A percentile compares a stretch with the other conserved stretches of the same genome.
phyloP scores from a whole-genome alignment of 2,888 invertebrate genomes.

The Allolobophora icterica region DNA sequence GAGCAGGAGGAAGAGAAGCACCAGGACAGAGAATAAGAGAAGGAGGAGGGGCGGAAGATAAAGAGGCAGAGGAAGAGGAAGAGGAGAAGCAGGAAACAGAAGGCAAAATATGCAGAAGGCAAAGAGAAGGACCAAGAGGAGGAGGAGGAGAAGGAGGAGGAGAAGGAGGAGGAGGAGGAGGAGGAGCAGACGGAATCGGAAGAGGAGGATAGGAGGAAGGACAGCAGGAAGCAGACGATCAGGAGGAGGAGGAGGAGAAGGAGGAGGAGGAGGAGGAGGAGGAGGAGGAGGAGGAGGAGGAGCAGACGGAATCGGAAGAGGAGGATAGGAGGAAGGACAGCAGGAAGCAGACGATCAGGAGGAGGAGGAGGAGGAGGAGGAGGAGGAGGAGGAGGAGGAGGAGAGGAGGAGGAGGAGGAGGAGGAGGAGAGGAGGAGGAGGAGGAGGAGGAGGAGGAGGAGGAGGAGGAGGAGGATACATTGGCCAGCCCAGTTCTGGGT shows the following conservation, averaged over 20 bases:
- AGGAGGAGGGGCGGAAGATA: background rate
- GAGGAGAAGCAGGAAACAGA: background rate
- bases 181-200: too few relatives aligned
- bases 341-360: background rate
- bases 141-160: background rate
- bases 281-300: conserved; percentile 26
- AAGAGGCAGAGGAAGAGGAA: background rate
- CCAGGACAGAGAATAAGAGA: too few relatives aligned
- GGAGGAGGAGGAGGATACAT: conserved; percentile 22
- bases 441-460: background rate
- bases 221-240: background rate
- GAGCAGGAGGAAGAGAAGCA: too few relatives aligned
- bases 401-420: background rate
- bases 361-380: background rate
- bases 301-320: conserved; percentile 37
- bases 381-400: too few relatives aligned
- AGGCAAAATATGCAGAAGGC: conserved; percentile 33
- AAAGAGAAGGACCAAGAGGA: conserved; percentile 33
- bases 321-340: conserved; percentile 1
- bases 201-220: too few relatives aligned
- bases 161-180: background rate
- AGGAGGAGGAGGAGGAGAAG: too few relatives aligned
- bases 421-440: conserved; percentile 41
- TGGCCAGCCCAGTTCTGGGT: background rate
- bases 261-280: background rate